Base-by-base conservation (phyloP, 2,888 invertebrate species). In the Scrobipalpa atriplicella region DNA sequence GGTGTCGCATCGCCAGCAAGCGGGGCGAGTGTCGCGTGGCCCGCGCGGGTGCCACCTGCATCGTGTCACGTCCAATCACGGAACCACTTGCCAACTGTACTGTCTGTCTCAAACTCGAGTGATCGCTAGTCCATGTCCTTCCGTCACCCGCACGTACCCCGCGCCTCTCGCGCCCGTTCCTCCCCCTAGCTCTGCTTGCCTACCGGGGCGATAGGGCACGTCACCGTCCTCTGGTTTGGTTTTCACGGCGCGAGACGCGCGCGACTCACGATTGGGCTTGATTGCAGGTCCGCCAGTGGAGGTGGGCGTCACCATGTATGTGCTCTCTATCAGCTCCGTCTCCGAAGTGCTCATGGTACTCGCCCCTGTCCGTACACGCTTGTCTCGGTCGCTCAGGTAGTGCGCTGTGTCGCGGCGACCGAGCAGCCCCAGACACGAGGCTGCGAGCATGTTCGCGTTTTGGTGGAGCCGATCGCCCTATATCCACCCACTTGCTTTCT, bases 341-440 rank as follows among this genome's bases (percentile, higher is more conserved):
- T 98, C 98, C 93, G 98, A 98, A 96, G 98, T 98, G 93, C 96
- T 98, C 95, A 98, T 98, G 98, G 98, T 98, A 96, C 92, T 91
- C 92, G 89, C 84, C 86, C 82, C 81, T 85, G 83, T 87, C 94
- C 93, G 91, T 89, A 86, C 83, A 83, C 85, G 87, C 87, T 88
- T 89, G 87, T 80, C 88, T 88, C 88, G 89, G 87, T 86, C 87
- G 85, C 84, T 79, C 72, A 81, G 83, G 83, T 76, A 74, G 80
- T 38, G 29, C 39, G 56, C 65, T 56, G 62, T 79, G 86, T 84
- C 84, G 84, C 82, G 76, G 83, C 87, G 90, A 89, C 88, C 90
- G 91, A 92, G 90, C 92, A 91, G 92, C 92, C 92, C 91, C 84
- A 92, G 91, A 89, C 78, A 92, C 92, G 91, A 90, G 92, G 92